Percentiles rank a stretch among this genome's conserved stretches.
These are phyloP conservation scores for Druon quercuslanigerum DNA, from an alignment of 1,140 invertebrate species.

Conservation along the genomic window DNA sequence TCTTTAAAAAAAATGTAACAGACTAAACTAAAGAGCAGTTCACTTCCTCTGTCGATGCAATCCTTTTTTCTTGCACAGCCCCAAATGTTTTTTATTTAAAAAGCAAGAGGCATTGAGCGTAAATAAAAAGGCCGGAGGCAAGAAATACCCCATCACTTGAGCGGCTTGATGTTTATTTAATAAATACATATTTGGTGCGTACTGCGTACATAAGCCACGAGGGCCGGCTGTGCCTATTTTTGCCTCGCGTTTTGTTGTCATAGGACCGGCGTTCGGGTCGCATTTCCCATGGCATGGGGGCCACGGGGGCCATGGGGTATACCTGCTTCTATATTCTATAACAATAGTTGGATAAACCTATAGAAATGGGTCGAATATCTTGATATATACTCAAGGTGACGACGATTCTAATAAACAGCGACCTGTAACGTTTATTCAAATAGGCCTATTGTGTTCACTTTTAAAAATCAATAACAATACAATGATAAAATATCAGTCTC, in stretches of 20 bases:
- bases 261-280: conserved; percentile 66
- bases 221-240: conserved; percentile 71
- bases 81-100: conserved; percentile 18
- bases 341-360: conserved; percentile 46
- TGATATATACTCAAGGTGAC: background rate
- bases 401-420: background rate
- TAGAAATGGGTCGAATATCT: conserved; percentile 44
- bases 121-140: conserved; percentile 33
- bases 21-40: no score
- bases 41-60: conserved; percentile 19
- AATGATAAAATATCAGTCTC: no score
- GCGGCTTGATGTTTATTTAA: conserved; percentile 71
- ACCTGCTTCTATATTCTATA: conserved; percentile 33
- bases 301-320: conserved; percentile 30
- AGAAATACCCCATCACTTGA: conserved; percentile 55
- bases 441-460: no score
- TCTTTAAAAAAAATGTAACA: no score
- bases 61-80: conserved; percentile 35
- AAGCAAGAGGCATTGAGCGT: conserved; percentile 8
- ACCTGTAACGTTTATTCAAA: background rate
- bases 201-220: conserved; percentile 59
- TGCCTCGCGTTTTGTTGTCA: conserved; percentile 70
- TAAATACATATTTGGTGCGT: conserved; percentile 74
- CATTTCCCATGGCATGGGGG: conserved; percentile 47
- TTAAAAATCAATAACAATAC: no score